Evolutionary conservation across 2,888 invertebrate genomes (phyloP), one percentile per base, ranked within the genome.

Genomic region (Metellina segmentata): DNA sequence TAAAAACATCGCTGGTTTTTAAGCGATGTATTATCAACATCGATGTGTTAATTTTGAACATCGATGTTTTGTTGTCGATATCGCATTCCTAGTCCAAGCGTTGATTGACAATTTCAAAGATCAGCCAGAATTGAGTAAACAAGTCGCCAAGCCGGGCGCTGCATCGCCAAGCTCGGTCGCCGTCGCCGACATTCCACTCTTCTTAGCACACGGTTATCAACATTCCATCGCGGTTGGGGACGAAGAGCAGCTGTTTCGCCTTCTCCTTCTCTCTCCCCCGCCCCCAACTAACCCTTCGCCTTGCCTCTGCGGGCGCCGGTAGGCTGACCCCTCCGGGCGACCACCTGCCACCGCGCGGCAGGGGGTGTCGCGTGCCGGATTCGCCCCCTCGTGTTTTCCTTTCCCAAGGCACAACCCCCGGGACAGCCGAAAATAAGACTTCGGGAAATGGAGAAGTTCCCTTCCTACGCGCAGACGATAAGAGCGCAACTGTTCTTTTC

Each of bases 311-410:
- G 88, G 88, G 88, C 88, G 88, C 88, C 88, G 88, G 88, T 88
- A 81, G 88, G 88, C 61, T 88, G 88, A 88, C 81, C 88, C 88
- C 74, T 49, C 6, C 49, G 79, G 75, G 78, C 88, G 91, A 91
- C 91, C 91, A 91, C 91, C 91, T 91, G 91, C 91, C 91, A 89
- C 53, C 79, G 51, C 83, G 51, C 85, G 20, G 85, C 83, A 72
- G 71, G 91, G 79, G 88, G 87, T 75, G 81, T 88, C 91, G 91
- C 88, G 91, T 91, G 91, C 91, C 91, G 83, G 88, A 88, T 88
- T 91, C 88, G 48, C 20, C 70, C 71, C 71, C 20, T 69, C 61
- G 7, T 70, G 61, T 85, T 74, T 85, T 74, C 34, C 72, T 51
- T 48, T 48, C 53, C 77, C 51, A 34, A 16, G 77, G 9, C 20